Evolutionary conservation across 2,888 invertebrate genomes (phyloP).

Genomic region (Prosapia bicincta): DNA sequence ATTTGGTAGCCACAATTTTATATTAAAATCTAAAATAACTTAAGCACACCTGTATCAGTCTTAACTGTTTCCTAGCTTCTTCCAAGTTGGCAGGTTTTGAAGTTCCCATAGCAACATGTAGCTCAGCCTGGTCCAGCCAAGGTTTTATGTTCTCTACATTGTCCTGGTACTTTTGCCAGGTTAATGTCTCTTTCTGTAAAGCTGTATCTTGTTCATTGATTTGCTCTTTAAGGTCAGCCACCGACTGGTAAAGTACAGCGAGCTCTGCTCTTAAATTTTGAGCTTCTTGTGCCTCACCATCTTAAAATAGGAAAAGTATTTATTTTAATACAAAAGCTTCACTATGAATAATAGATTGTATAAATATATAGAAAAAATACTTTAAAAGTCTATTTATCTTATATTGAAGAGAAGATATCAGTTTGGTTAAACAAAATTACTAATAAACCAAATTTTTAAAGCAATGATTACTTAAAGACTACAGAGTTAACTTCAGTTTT

Average conservation of each 20-base stretch:
- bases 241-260: conserved; percentile 29
- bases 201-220: conserved; percentile 65
- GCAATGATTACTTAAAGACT: too few relatives aligned
- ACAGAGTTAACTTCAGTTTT: too few relatives aligned
- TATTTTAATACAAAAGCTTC: too few relatives aligned
- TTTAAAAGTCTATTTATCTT: too few relatives aligned
- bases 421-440: too few relatives aligned
- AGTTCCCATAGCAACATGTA: conserved; percentile 63
- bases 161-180: conserved; percentile 82
- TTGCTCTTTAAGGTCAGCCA: conserved; percentile 32
- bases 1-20: too few relatives aligned
- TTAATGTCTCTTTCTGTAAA: conserved; percentile 72
- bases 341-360: too few relatives aligned
- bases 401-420: too few relatives aligned
- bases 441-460: too few relatives aligned
- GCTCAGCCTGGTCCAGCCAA: conserved; percentile 84
- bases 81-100: conserved; percentile 62
- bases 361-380: too few relatives aligned
- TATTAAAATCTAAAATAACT: too few relatives aligned
- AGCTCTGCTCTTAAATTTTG: conserved; percentile 73
- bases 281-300: conserved; percentile 59
- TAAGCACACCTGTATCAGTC: conserved; percentile 55
- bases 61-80: conserved; percentile 77
- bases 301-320: too few relatives aligned
- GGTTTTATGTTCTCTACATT: conserved; percentile 77